Conservation (phyloP, 1,140 invertebrate species). For the Macrobrachium nipponense region DNA sequence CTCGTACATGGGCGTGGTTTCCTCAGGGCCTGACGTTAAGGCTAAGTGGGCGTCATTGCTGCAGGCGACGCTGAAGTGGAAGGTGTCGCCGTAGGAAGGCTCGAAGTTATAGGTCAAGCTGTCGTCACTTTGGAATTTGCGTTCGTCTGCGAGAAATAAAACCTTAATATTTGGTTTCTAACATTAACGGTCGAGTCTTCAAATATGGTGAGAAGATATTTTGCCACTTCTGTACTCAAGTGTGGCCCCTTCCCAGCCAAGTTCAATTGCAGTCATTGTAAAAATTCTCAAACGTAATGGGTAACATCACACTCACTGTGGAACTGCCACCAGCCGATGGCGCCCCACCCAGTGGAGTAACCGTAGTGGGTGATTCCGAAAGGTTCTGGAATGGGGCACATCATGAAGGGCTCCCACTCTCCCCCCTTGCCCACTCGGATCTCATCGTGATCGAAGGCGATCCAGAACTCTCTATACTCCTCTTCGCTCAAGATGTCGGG, state of each 20-base stretch:
- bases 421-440: conserved; percentile 64
- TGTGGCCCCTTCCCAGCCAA: too few species aligned
- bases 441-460: conserved; percentile 78
- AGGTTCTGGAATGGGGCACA: conserved; percentile 73
- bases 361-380: conserved; percentile 80
- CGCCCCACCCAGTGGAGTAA: conserved; percentile 87
- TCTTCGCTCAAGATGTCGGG: conserved; percentile 59
- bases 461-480: conserved; percentile 84
- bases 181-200: not conserved
- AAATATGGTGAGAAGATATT: not conserved
- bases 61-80: conserved; percentile 73
- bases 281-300: too few species aligned
- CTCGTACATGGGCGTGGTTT: conserved; percentile 73
- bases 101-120: conserved; percentile 74
- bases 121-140: conserved; percentile 71
- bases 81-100: conserved; percentile 71
- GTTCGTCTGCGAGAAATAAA: conserved; percentile 50
- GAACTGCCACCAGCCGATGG: conserved; percentile 83
- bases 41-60: conserved; percentile 75
- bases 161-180: not conserved
- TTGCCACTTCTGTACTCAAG: too few species aligned
- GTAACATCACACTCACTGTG: conserved; percentile 68
- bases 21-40: conserved; percentile 70
- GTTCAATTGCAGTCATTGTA: too few species aligned
- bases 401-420: conserved; percentile 57